Base-by-base conservation (phyloP, 2,113 vertebrate genomes). In the Cynoglossus semilaevis region DNA sequence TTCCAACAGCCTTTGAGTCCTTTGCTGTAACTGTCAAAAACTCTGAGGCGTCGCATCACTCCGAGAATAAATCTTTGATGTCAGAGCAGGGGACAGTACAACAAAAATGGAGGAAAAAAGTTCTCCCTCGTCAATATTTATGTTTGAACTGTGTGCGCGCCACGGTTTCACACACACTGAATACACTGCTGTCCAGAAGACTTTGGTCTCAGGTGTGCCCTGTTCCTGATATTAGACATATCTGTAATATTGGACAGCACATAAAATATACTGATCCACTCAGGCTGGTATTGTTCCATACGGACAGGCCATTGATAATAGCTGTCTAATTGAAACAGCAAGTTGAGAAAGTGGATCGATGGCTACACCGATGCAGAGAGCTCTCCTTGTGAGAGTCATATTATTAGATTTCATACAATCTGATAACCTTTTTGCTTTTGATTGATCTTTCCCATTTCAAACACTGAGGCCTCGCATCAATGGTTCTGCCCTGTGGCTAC, bases 351-450 rank as follows among this genome's bases (percentile, higher is more conserved):
- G 67, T 60, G 75, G 80, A 88, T 90, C 82, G 81, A 90, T 90
- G 58, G 68, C 67, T 66, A 77, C 71, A 56, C 44, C 53, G 87
- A 72, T 54, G 73, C 76, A 82, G 79, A 85, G 78, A 81, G 75
- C 80, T 74, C 79, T 83, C 82, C 73, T 79, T 67, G 79, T 67
- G 65, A 54, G 76, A 86, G 72, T 83, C 72, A 68, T 79, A 89
- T 90, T 89, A 90, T 91, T 89, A 87, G 80, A 88, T 91, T 89
- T 70, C 81, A 80, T 80, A 88, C 82, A 85, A 83, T 89, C 77
- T 87, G 82, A 88, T 89, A 87, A 85, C 85, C 87, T 80, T 84
- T 84, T 84, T 80, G 76, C 75, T 79, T 81, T 88, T 89, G 88
- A 89, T 88, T 89, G 81, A 86, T 87, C 82, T 88, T 80, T 79